Base-by-base conservation (phyloP, 2,113 vertebrate species). In the Nanorana parkeri region DNA sequence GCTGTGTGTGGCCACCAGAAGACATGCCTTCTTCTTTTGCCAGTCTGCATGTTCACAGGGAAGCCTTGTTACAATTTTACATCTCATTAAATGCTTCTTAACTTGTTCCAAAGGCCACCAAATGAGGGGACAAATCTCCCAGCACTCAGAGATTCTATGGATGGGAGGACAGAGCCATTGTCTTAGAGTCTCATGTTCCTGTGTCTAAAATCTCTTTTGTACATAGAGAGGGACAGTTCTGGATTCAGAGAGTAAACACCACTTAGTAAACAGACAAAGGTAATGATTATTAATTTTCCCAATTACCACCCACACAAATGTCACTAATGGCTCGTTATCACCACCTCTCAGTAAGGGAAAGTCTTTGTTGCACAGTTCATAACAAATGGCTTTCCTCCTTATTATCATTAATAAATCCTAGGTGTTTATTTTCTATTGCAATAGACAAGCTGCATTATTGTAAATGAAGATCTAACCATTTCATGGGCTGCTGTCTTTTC, bases 261-360 rank as follows among this genome's bases (percentile, higher is more conserved):
- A 83, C 87, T 85, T 84, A 86, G 89, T 89, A 88, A 90, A 90
- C 89, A 89, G 85, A 88, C 89, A 83, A 51, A 89, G 26, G 89
- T 93, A 94, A 94, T 94, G 90, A 94, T 93, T 92, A 93, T 93
- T 94, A 90, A 93, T 93, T 92, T 90, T 93, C 91, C 88, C 91
- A 92, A 94, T 94, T 94, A 93, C 92, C 88, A 87, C 84, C 88
- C 20, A 86, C 88, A 92, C 92, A 92, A 92, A 92, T 92, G 92
- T 92, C 90, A 93, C 93, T 93, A 92, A 93, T 91, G 92, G 89
- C 89, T 88, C 80, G 92, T 94, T 94, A 94, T 94, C 94, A 88
- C 90, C 91, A 88, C 89, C 89, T 91, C 92, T 93, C 94, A 93
- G 93, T 36, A 73, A 76, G 82, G 88, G 88, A 87, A 90, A 88